Conservation (phyloP, 2,888 invertebrate species). For the Pterostichus niger region DNA sequence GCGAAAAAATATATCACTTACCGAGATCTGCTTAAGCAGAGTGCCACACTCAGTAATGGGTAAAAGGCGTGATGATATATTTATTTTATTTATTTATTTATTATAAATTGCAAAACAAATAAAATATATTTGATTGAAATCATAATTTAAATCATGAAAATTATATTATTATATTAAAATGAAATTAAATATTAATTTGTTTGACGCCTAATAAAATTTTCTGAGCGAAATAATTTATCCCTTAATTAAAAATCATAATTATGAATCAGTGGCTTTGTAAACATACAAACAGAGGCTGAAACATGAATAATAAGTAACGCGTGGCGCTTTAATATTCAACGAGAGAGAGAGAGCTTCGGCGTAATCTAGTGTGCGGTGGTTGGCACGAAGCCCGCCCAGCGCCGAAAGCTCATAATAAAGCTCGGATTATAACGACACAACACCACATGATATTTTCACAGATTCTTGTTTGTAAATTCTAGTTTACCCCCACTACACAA, state of each 20-base stretch:
- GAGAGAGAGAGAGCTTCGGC: not conserved
- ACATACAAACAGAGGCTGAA: not conserved
- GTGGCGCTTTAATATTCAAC: constrained; percentile 15
- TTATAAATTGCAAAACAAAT: too few species aligned
- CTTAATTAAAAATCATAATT: constrained; percentile 23
- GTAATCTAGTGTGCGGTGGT: constrained; percentile 27
- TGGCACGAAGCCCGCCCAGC: constrained; percentile 6
- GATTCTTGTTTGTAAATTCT: constrained; percentile 4
- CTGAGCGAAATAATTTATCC: not conserved
- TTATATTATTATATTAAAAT: too few species aligned
- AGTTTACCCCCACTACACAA: not conserved
- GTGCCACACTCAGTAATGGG: too few species aligned
- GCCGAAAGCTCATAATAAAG: constrained; percentile 18
- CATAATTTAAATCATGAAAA: too few species aligned
- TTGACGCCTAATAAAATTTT: too few species aligned
- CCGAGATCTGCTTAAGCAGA: too few species aligned
- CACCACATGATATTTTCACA: constrained; percentile 6
- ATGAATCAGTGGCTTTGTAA: not conserved
- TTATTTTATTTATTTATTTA: too few species aligned
- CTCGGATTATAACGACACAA: constrained; percentile 16
- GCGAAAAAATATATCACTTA: too few species aligned
- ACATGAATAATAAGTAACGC: constrained; percentile 23
- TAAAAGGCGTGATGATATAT: too few species aligned
- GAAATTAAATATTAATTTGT: too few species aligned
- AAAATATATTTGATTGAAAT: too few species aligned